phyloP scores from a whole-genome alignment of 2,888 invertebrate species.

The Nowickia ferox region DNA sequence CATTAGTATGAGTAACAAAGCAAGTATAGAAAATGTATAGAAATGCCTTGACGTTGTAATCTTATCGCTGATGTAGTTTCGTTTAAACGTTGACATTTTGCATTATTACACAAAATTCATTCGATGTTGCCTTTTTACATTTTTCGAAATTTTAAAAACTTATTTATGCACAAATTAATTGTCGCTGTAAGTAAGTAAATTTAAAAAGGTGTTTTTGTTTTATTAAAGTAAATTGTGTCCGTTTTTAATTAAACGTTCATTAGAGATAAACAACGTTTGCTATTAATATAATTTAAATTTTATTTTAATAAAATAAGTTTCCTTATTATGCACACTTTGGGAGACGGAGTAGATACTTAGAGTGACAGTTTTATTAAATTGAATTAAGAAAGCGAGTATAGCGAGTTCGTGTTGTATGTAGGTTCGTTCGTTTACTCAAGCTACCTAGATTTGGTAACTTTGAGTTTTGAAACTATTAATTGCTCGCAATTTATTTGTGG shows the following conservation, averaged over 20 bases:
- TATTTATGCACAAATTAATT: neutral
- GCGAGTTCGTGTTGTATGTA: constrained; percentile 1
- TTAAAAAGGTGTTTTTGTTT: constrained; percentile 28
- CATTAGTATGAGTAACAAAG: constrained; percentile 44
- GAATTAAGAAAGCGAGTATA: constrained; percentile 1
- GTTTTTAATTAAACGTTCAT: constrained; percentile 34
- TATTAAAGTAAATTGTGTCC: neutral
- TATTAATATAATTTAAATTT: neutral
- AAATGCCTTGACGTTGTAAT: constrained; percentile 51
- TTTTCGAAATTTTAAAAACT: constrained; percentile 38
- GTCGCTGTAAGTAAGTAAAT: constrained; percentile 51
- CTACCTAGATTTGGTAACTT: constrained; percentile 27
- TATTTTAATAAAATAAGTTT: constrained; percentile 12
- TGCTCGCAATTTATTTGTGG: constrained; percentile 14
- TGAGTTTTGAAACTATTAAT: constrained; percentile 45
- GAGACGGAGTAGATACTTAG: neutral
- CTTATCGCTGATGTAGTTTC: constrained; percentile 33
- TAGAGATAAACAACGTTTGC: neutral
- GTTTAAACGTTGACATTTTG: constrained; percentile 69
- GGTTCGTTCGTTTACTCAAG: neutral
- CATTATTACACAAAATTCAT: constrained; percentile 56
- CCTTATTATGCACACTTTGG: neutral
- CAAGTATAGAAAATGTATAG: constrained; percentile 13
- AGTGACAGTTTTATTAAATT: constrained; percentile 23
- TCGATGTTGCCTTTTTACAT: constrained; percentile 53